A percentile compares a stretch with the other conserved stretches of the same genome.
Evolutionary conservation across 2,888 invertebrate genomes (phyloP).

Genomic region (Tiphia femorata): DNA sequence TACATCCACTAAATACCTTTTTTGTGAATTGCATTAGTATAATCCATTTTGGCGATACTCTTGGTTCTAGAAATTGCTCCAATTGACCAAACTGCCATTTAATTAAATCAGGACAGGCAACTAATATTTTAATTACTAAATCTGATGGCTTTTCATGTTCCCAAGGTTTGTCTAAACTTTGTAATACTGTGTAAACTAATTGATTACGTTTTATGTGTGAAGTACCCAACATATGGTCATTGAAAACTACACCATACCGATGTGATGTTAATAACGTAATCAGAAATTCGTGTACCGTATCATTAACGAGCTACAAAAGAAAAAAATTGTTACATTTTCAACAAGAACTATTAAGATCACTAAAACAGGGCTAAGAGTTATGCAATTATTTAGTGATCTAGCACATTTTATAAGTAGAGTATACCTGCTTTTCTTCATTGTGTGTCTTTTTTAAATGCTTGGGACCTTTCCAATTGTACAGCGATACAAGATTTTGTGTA

Average conservation of each 20-base stretch:
- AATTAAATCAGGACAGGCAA: slow-evolving; percentile 80
- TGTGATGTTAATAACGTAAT: slow-evolving; percentile 81
- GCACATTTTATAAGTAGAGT: neutral
- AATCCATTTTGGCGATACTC: slow-evolving; percentile 61
- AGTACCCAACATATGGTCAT: slow-evolving; percentile 77
- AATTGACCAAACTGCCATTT: slow-evolving; percentile 74
- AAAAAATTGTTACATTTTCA: slow-evolving; percentile 3
- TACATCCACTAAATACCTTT: slow-evolving; percentile 39
- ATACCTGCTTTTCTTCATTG: too few relatives aligned
- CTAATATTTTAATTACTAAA: slow-evolving; percentile 75
- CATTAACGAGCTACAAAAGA: slow-evolving; percentile 69
- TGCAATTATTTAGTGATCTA: neutral
- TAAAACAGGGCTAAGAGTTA: neutral
- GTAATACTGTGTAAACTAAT: slow-evolving; percentile 75
- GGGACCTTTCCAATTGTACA: slow-evolving; percentile 85
- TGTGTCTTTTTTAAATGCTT: too few relatives aligned
- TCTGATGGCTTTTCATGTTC: slow-evolving; percentile 76
- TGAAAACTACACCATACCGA: slow-evolving; percentile 83
- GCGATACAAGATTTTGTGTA: slow-evolving; percentile 76
- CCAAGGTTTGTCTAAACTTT: slow-evolving; percentile 79
- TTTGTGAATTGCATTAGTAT: slow-evolving; percentile 56
- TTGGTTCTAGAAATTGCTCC: slow-evolving; percentile 75
- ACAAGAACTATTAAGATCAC: neutral
- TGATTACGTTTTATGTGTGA: slow-evolving; percentile 74
- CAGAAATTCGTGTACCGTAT: slow-evolving; percentile 78